Percentiles rank a stretch among this genome's conserved stretches.
phyloP scores from a whole-genome alignment of 35 echinoderm and acorn worm species.

The Stichopus chloronotus region DNA sequence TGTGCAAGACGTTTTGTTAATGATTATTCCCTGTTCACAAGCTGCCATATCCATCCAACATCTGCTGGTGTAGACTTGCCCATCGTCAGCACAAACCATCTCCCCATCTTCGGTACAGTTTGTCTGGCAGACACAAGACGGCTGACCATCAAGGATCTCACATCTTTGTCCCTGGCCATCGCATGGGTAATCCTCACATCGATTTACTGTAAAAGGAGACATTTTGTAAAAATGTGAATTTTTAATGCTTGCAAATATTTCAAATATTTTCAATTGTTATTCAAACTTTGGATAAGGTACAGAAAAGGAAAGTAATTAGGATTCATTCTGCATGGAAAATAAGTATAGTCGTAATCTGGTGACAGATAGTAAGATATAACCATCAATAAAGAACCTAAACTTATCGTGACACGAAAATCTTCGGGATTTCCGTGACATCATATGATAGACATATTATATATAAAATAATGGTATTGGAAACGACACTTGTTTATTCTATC shows the following conservation, averaged over 20 bases:
- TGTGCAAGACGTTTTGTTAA: slow-evolving; percentile 14
- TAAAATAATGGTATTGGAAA: no score
- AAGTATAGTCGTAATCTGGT: no score
- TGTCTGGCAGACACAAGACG: slow-evolving; percentile 29
- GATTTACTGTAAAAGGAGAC: slow-evolving; percentile 41
- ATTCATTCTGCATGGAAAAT: no score
- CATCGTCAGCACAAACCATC: slow-evolving; percentile 46
- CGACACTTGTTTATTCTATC: no score
- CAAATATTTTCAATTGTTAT: neutral
- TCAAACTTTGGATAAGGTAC: neutral
- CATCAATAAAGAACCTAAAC: no score
- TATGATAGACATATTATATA: no score
- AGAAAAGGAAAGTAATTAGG: no score
- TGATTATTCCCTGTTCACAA: slow-evolving; percentile 17
- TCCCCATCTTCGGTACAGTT: neutral
- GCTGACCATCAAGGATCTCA: slow-evolving; percentile 12
- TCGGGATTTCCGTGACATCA: no score
- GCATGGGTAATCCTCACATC: slow-evolving; percentile 13
- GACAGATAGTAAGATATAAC: no score
- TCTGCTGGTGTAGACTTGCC: neutral
- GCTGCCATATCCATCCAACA: slow-evolving; percentile 58
- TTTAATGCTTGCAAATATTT: neutral
- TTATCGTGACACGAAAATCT: no score
- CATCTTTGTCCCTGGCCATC: neutral
- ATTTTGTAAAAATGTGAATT: no score